phyloP scores from a whole-genome alignment of 37 sponge, comb jelly and placozoan genomes.

The Halichondria panicea region DNA sequence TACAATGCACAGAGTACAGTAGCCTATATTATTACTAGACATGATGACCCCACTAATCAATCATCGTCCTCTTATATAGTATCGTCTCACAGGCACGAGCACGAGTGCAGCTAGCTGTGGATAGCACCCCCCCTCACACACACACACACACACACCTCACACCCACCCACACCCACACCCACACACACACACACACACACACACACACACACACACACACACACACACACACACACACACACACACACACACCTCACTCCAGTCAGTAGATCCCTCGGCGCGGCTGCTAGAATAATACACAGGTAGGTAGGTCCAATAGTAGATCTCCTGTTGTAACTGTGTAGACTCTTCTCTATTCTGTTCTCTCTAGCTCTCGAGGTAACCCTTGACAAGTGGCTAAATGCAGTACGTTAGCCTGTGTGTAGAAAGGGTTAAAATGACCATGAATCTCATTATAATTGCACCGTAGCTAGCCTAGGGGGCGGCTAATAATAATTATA shows the following conservation, averaged over 20 bases:
- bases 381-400: no score
- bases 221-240: conserved; percentile 16
- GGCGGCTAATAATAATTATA: no score
- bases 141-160: conserved; percentile 38
- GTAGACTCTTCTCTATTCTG: no score
- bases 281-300: no score
- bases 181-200: conserved; percentile 35
- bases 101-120: no score
- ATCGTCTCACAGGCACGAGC: conserved; percentile 18
- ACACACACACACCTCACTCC: background rate
- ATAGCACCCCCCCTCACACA: conserved; percentile 18
- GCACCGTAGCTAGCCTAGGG: no score
- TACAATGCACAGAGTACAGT: background rate
- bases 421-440: no score
- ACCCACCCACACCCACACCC: background rate
- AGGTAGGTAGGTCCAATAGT: no score
- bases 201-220: conserved; percentile 35
- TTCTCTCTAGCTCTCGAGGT: no score
- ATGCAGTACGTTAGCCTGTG: no score
- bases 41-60: background rate
- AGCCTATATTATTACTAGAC: background rate
- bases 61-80: conserved; percentile 2
- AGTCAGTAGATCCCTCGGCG: background rate
- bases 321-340: no score
- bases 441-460: no score